Evolutionary conservation across 2,113 vertebrate genomes (phyloP).

Genomic region (Notarius quadriscutis): DNA sequence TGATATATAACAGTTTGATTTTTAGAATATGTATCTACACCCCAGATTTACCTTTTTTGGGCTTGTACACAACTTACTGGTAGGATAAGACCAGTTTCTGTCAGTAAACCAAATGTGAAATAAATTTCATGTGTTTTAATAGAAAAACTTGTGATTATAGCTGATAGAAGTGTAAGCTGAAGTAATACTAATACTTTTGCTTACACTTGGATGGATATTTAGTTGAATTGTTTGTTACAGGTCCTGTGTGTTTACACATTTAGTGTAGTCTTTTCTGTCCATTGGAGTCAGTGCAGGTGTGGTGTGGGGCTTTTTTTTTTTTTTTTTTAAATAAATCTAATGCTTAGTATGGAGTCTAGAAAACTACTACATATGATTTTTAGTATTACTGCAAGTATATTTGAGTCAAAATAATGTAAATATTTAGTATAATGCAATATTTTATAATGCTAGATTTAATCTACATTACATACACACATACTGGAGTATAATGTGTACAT

Average conservation of each 20-base stretch:
- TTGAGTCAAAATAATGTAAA: constrained; percentile 30
- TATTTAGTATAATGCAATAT: not conserved
- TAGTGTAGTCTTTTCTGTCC: not conserved
- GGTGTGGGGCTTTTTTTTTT: not conserved
- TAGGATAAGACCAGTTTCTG: constrained; percentile 4
- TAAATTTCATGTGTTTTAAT: constrained; percentile 17
- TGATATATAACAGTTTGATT: not conserved
- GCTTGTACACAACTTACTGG: constrained; percentile 8
- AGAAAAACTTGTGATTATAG: not conserved
- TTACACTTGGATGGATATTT: not conserved
- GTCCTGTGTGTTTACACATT: not conserved
- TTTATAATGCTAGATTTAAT: constrained; percentile 20
- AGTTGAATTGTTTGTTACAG: not conserved
- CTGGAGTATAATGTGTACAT: constrained; percentile 6
- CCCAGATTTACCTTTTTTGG: not conserved
- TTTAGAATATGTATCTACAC: not conserved
- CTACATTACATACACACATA: constrained; percentile 2
- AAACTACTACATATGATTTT: not conserved
- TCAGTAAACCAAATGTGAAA: constrained; percentile 7
- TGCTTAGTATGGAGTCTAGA: constrained; percentile 3
- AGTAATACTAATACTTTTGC: not conserved
- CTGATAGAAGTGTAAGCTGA: not conserved
- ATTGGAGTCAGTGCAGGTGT: no score
- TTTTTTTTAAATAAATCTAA: not conserved
- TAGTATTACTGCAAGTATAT: not conserved